Base-by-base conservation (phyloP, 2,888 invertebrate genomes). In the Agrilus biguttatus region DNA sequence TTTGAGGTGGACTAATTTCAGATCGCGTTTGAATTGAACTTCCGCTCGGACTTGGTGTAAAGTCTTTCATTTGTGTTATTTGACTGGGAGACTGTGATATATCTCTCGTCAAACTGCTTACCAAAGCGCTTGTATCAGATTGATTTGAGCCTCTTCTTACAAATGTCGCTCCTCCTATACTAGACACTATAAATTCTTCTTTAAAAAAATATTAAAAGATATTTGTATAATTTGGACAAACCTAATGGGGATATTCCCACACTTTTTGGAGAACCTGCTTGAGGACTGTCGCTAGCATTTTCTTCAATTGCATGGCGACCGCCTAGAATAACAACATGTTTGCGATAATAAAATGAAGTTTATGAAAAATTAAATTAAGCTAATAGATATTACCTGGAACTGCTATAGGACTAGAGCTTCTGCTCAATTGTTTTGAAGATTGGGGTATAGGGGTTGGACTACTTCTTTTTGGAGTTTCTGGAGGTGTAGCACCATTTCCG, bases 401-500 rank as follows among this genome's bases (percentile, higher is more conserved):
- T 19, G 74, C 69, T 36, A 77, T 71, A 17, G 76, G 77, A 58
- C 74, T 79, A 43, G 75, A 75, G 51, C 72, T 73, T 41, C 74
- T 64, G 55, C 72, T 74, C 45, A 65, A 58, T 47, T 66, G 61
- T 57, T 70, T 68, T 23, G 72, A 67, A 21, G 71, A 72, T n/a
- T 57, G 49, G 42, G 49, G 51, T 45, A 64, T 63, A 45, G 63
- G 64, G 52, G 64, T 66, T 6, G 74, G 73, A 47, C 73, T 73
- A 32, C 68, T 71, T 50, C 71, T 55, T 40, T 73, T 71, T 5
- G 80, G 79, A 1, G 81, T 80, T 38, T 77, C 76, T 4, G 80
- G 79, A 6, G 81, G 81, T 1, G 82, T 83, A 1, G 75, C 73
- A 32, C 80, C 80, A 61, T 85, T 86, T 2, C 84, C 86, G 66